Base-by-base conservation (phyloP, 1,140 invertebrate species). In the Hypothenemus hampei region DNA sequence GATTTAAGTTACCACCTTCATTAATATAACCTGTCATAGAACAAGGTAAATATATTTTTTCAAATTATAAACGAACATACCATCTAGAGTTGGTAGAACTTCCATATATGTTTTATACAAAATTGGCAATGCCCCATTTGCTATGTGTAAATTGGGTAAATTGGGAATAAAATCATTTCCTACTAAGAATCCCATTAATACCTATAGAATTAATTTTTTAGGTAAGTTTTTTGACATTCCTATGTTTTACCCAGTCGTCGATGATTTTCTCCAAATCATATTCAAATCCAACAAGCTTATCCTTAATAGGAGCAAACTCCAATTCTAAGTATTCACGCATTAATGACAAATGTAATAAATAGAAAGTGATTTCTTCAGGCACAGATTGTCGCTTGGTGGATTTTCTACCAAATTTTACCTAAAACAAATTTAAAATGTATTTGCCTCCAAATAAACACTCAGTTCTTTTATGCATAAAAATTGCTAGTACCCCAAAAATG, bases 131-230 rank as follows among this genome's bases (percentile, higher is more conserved):
- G 92, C 91, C 66, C 92, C 91, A 66, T 90, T 86, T 47, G 82
- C 81, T 61, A 99, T 97, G 70, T 98, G 91, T 68, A 98, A 78
- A 70, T 95, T 84, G 21, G 95, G 94, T 46, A 98, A 75, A 74
- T 97, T 81, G 0, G 95, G 95, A 64, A 98, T 90, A 73, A 98
- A 98, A 74, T 98, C 95, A 73, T 98, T 98, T 35, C 95, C 95
- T 4, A 98, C 87, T 20, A 98, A 74, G 71, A 97, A 97, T 1
- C 91, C 89, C 89, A 98, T 93, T 5, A 98, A 72, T 3, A 98
- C 83, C 88, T 85, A 55, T 41, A 50, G 49, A 58, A 4, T 15
- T 43, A 15, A 54, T 46, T 45, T 35, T 13, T 19, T 15, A 10
- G 40, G 15, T 13, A n/a, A n/a, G n/a, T n/a, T n/a, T n/a, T n/a